These are phyloP conservation scores for Olivierus martensii DNA, from an alignment of 1,140 invertebrate genomes.

Conservation along the genomic window DNA sequence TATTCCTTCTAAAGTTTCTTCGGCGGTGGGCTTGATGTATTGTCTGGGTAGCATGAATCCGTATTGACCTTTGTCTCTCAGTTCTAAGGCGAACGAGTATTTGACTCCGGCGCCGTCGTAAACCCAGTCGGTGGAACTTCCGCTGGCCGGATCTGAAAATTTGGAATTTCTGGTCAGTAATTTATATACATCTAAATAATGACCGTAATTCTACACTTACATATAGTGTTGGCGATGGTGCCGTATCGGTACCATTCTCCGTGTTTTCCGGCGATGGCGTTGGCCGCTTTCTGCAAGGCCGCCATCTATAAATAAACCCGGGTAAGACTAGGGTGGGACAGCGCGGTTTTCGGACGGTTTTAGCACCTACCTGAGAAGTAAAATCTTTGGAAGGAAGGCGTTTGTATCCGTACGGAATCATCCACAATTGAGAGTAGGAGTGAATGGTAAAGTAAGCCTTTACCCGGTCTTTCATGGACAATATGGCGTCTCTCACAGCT, in stretches of 20 bases:
- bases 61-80: conserved; percentile 26
- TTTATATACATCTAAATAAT: too few species aligned
- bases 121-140: conserved; percentile 31
- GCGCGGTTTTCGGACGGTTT: too few species aligned
- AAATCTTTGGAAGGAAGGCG: conserved; percentile 32
- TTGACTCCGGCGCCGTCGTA: conserved; percentile 26
- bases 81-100: conserved; percentile 30
- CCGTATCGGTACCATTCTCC: conserved; percentile 11
- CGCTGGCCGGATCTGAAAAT: conserved; percentile 27
- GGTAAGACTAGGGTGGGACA: too few species aligned
- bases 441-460: conserved; percentile 19
- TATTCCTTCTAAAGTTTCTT: conserved; percentile 48
- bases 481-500: conserved; percentile 23
- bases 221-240: conserved; percentile 13
- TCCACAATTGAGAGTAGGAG: conserved; percentile 22
- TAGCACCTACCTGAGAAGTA: conserved; percentile 36
- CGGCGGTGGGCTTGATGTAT: conserved; percentile 50
- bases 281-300: conserved; percentile 2
- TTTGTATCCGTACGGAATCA: conserved; percentile 61
- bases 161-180: too few species aligned
- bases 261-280: conserved; percentile 7
- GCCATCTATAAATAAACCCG: conserved; percentile 11
- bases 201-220: conserved; percentile 8
- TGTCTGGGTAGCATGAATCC: conserved; percentile 36
- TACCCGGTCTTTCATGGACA: conserved; percentile 7